Conservation (phyloP, 1,140 invertebrate genomes). For the Triops longicaudatus region DNA sequence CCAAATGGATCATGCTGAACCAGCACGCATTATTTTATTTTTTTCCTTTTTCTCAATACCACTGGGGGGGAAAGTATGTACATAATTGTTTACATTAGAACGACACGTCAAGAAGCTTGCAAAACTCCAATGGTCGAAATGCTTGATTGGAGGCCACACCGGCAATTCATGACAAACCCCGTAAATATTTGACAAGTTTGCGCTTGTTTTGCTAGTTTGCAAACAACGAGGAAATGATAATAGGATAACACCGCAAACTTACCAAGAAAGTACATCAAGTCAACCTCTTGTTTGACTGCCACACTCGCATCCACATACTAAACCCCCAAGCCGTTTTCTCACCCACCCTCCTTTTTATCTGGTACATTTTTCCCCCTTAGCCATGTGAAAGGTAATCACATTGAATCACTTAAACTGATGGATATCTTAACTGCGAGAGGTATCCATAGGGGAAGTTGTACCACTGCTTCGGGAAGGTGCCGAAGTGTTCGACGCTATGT, state of each 20-base stretch:
- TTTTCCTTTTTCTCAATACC: not conserved
- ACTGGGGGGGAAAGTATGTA: not conserved
- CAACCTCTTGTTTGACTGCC: not conserved
- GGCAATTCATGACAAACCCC: not conserved
- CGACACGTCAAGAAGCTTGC: not conserved
- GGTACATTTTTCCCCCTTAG: not conserved
- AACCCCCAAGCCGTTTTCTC: not conserved
- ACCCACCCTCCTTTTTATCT: not conserved
- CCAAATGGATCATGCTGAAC: not conserved
- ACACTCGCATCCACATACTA: no score
- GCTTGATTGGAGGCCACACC: not conserved
- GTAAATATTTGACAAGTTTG: not conserved
- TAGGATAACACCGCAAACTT: not conserved
- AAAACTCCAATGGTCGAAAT: not conserved
- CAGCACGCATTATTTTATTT: not conserved
- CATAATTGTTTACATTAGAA: not conserved
- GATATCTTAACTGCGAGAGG: constrained; percentile 30
- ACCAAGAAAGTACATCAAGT: not conserved
- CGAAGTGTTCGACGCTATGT: constrained; percentile 30
- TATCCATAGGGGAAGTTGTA: constrained; percentile 35
- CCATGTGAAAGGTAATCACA: not conserved
- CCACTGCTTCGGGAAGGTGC: constrained; percentile 27
- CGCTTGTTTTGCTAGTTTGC: not conserved
- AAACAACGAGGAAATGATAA: not conserved
- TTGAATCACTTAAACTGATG: not conserved